Base-by-base conservation (phyloP, 2,888 invertebrate genomes). In the Orthosia incerta region DNA sequence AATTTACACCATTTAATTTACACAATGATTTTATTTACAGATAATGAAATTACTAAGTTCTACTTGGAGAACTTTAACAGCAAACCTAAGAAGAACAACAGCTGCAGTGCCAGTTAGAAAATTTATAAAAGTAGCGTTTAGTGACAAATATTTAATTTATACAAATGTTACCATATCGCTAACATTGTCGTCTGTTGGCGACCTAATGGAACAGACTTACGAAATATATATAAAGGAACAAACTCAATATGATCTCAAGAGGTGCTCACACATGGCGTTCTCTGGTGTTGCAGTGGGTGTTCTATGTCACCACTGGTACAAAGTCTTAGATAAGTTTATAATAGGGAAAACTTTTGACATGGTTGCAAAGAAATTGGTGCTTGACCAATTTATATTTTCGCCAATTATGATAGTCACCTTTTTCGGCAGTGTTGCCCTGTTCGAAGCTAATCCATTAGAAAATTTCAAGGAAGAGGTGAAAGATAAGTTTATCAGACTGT, bases 291-390 rank as follows among this genome's bases (percentile, higher is more conserved):
- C 98, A 1, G 97, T 99, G 1, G 99, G 99, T 46, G 94, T 98
- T 4, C 93, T 98, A 18, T 98, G 98, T 88, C 99, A 99, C 90
- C 97, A 97, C 90, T 99, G 99, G 99, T 99, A 99, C 91, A 97
- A 97, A 89, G 96, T 97, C 83, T 95, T 99, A 86, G 99, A 99
- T 90, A 96, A 94, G 76, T 96, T 97, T 88, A 93, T 98, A 62
- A 97, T 98, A 12, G 99, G 98, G 1, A 97, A 97, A 86, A 97
- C 97, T 5, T 89, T 98, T 26, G 94, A 94, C 48, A 97, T 97
- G 89, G 98, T 98, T 3, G 87, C 97, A 46, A 98, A 98, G 90
- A 99, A 99, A 95, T 97, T 99, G 57, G 64, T 98, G 2, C 92
- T 98, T 13, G 99, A 99, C 93, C 99, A 99, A 94, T 82, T 99